Conservation (phyloP, 2,113 vertebrate genomes). For the Hypomesus transpacificus region DNA sequence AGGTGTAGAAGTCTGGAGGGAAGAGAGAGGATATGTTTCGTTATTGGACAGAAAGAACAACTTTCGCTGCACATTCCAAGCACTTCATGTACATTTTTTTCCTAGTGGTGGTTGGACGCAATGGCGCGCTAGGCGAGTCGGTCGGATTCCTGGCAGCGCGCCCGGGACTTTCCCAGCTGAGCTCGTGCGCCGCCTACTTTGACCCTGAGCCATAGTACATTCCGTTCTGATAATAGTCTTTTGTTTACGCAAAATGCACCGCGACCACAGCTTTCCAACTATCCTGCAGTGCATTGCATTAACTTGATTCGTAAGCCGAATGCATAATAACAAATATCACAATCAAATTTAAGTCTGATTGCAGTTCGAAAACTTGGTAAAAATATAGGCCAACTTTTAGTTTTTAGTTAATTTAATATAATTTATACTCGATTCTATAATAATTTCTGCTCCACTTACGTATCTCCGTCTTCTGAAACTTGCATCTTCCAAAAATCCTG, state of each 20-base stretch:
- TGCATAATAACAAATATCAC: too few species aligned
- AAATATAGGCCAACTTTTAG: too few species aligned
- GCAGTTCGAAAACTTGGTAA: too few species aligned
- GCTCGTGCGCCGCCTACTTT: conserved; percentile 35
- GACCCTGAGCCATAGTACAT: conserved; percentile 62
- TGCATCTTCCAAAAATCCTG: conserved; percentile 78
- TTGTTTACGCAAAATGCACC: conserved; percentile 59
- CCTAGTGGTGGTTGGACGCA: conserved; percentile 29
- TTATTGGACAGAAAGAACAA: too few species aligned
- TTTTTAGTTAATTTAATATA: too few species aligned
- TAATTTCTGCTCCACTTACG: conserved; percentile 74
- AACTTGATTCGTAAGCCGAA: too few species aligned
- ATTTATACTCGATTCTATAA: background rate
- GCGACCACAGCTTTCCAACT: background rate
- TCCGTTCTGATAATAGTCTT: conserved; percentile 63
- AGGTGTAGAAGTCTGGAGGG: conserved; percentile 85
- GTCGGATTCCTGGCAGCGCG: conserved; percentile 77
- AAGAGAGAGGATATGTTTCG: background rate
- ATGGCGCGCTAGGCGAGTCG: background rate
- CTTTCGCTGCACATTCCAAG: background rate
- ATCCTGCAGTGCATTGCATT: too few species aligned
- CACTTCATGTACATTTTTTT: conserved; percentile 64
- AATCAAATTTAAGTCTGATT: too few species aligned
- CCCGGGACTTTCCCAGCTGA: conserved; percentile 92
- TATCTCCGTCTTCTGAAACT: conserved; percentile 90